phyloP scores from a whole-genome alignment of 2,888 invertebrate species.

The Pandemis cinnamomeana region DNA sequence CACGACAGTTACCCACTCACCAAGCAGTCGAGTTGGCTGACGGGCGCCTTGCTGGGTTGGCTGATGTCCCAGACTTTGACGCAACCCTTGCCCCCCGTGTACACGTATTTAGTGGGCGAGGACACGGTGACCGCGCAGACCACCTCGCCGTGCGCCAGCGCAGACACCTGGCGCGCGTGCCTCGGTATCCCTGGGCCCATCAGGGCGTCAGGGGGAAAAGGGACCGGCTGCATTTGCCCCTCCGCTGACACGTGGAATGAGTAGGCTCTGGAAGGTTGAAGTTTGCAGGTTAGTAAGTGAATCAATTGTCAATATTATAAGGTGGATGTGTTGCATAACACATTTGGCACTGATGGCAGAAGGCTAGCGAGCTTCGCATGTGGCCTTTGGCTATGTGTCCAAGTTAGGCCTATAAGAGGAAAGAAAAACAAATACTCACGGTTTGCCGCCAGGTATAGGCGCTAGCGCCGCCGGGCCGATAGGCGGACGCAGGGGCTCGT shows the following conservation, averaged over 20 bases:
- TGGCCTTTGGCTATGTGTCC: no score
- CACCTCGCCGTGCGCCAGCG: slow-evolving; percentile 97
- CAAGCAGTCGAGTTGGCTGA: slow-evolving; percentile 96
- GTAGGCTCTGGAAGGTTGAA: slow-evolving; percentile 88
- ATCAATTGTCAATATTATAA: neutral
- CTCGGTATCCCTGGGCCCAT: slow-evolving; percentile 97
- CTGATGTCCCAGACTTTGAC: slow-evolving; percentile 99
- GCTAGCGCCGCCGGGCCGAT: slow-evolving; percentile 85
- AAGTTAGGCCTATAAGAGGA: no score
- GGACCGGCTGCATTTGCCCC: slow-evolving; percentile 95
- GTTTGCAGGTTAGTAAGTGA: neutral
- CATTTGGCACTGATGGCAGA: no score
- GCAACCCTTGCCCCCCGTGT: slow-evolving; percentile 98
- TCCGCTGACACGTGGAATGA: slow-evolving; percentile 97
- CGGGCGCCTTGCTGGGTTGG: slow-evolving; percentile 94
- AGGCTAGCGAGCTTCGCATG: no score
- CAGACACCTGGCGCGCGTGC: slow-evolving; percentile 96
- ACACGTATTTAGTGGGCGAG: slow-evolving; percentile 95
- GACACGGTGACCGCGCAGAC: slow-evolving; percentile 99
- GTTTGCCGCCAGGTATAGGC: slow-evolving; percentile 92
- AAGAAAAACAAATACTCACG: slow-evolving; percentile 86
- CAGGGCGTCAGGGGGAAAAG: slow-evolving; percentile 97
- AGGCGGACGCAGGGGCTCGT: slow-evolving; percentile 79
- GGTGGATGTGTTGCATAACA: neutral
- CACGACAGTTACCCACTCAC: slow-evolving; percentile 86